phyloP scores from a whole-genome alignment of 2,888 invertebrate species.

The Neoscelio sp. region DNA sequence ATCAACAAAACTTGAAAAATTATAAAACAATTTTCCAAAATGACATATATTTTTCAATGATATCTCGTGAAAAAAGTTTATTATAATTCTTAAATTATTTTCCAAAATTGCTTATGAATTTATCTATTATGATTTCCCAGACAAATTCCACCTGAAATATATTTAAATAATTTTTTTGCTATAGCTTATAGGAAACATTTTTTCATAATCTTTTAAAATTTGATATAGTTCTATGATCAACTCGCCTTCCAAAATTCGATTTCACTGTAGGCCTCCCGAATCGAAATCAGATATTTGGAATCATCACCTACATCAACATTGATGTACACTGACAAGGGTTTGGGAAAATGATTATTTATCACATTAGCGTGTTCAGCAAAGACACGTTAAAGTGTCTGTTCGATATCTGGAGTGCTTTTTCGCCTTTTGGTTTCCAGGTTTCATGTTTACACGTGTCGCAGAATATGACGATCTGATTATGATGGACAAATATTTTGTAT shows the following conservation, averaged over 20 bases:
- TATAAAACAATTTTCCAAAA: too few relatives aligned
- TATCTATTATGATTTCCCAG: too few relatives aligned
- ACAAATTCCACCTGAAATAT: too few relatives aligned
- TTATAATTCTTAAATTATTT: too few relatives aligned
- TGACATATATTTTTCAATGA: too few relatives aligned
- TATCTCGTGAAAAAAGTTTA: too few relatives aligned
- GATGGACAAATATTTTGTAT: constrained; percentile 56
- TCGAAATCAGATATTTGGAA: constrained; percentile 65
- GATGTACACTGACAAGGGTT: constrained; percentile 61
- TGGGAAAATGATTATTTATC: constrained; percentile 64
- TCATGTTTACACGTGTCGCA: constrained; percentile 66
- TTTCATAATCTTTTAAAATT: too few relatives aligned
- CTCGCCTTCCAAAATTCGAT: constrained; percentile 29
- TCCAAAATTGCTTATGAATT: too few relatives aligned
- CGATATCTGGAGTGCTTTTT: constrained; percentile 59
- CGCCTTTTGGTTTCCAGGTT: constrained; percentile 39
- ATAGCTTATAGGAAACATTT: too few relatives aligned
- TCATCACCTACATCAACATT: constrained; percentile 45
- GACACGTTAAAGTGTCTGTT: constrained; percentile 53
- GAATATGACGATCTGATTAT: constrained; percentile 62
- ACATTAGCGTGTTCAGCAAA: constrained; percentile 49
- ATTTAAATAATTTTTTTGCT: too few relatives aligned
- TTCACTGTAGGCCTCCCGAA: constrained; percentile 22
- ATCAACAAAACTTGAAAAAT: too few relatives aligned
- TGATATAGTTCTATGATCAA: too few relatives aligned